Percentiles rank a stretch among this genome's conserved stretches.
Conservation (phyloP, 2,113 vertebrate species). For the Trichomycterus rosablanca region DNA sequence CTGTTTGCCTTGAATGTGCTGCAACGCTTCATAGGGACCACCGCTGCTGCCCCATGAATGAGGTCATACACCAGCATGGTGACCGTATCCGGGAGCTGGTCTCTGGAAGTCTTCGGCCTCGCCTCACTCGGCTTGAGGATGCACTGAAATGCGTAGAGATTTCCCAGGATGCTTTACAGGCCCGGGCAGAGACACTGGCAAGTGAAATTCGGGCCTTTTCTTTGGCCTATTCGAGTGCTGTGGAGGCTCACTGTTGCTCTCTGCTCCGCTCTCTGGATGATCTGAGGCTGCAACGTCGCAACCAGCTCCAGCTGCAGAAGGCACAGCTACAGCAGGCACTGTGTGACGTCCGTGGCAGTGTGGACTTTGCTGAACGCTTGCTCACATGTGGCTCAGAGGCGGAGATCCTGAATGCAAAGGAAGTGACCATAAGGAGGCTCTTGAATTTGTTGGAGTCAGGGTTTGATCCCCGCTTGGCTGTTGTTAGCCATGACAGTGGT, state of each 20-base stretch:
- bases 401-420: conserved; percentile 81
- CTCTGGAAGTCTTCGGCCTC: conserved; percentile 62
- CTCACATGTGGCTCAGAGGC: conserved; percentile 74
- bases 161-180: conserved; percentile 56
- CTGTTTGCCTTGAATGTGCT: conserved; percentile 77
- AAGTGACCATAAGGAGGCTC: conserved; percentile 73
- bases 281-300: conserved; percentile 71
- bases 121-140: conserved; percentile 62
- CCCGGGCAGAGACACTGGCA: conserved; percentile 55
- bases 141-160: conserved; percentile 64
- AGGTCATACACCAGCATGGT: conserved; percentile 69
- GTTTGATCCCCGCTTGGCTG: conserved; percentile 52
- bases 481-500: conserved; percentile 52
- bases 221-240: conserved; percentile 67
- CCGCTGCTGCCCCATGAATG: conserved; percentile 60
- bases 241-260: conserved; percentile 74
- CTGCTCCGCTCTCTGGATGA: conserved; percentile 79
- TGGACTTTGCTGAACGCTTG: conserved; percentile 79
- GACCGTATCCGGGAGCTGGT: conserved; percentile 73
- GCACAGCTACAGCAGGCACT: conserved; percentile 82
- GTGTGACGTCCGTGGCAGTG: conserved; percentile 69
- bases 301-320: conserved; percentile 77
- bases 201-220: conserved; percentile 72
- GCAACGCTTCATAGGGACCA: conserved; percentile 77
- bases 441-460: conserved; percentile 61